phyloP scores from a whole-genome alignment of 1,140 invertebrate genomes.

The Platorchestia sp. region DNA sequence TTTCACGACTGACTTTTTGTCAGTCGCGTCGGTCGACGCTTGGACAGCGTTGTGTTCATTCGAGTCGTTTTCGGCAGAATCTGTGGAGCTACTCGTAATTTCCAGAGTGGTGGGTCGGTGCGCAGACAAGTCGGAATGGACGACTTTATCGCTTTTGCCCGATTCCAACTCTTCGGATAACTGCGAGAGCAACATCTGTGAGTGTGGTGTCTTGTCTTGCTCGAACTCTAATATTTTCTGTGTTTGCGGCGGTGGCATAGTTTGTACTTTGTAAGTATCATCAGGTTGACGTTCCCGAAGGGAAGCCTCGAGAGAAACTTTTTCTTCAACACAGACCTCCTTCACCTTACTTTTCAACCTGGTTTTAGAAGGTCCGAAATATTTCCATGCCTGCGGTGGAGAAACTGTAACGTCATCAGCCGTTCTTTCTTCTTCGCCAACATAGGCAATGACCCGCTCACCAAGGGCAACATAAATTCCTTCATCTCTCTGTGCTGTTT shows the following conservation, averaged over 20 bases:
- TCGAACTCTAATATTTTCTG: background rate
- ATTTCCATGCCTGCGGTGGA: conserved; percentile 37
- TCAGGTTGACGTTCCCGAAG: background rate
- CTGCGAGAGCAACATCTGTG: background rate
- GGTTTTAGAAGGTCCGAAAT: conserved; percentile 48
- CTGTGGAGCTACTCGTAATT: conserved; percentile 66
- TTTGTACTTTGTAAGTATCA: background rate
- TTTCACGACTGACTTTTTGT: conserved; percentile 58
- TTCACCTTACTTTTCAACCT: background rate
- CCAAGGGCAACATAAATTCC: conserved; percentile 47
- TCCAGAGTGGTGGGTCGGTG: conserved; percentile 66
- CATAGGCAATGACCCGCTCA: conserved; percentile 2
- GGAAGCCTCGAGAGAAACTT: background rate
- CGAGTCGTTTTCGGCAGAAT: conserved; percentile 63
- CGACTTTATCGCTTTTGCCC: background rate
- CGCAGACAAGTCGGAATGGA: conserved; percentile 50
- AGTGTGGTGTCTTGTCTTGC: background rate
- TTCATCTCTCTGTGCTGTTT: background rate
- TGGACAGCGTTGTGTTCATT: conserved; percentile 39
- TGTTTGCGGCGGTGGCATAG: background rate
- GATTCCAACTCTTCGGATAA: background rate
- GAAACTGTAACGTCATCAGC: background rate
- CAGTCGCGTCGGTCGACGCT: background rate
- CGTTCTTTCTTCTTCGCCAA: background rate
- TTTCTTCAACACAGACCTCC: background rate